Evolutionary conservation across 2,797 vertebrate species (phyloP), one percentile per base, ranked within the genome.

Genomic region (Alca torda): DNA sequence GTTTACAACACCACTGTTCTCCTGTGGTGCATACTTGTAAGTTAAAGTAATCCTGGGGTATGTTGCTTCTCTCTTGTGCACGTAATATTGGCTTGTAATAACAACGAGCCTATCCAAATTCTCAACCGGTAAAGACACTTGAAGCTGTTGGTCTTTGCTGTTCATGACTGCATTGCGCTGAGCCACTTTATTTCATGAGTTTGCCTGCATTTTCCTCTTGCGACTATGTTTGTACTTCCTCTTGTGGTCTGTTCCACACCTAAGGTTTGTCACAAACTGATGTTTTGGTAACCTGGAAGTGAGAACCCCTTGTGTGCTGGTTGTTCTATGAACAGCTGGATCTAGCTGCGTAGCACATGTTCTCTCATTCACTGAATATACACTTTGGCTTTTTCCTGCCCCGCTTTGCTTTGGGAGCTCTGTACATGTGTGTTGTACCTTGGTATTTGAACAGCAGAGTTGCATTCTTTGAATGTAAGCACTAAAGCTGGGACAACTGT

Each of bases 351-450:
- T 46, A 13, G 24, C 41, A 1, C 4, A 5, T 31, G 2, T 67
- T 92, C 2, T 93, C 2, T 7, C 1, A 2, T 46, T 67, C 23
- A 18, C 11, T 48, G 17, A 59, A 43, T 63, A 51, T 16, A 31
- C 3, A 3, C 4, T 69, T 76, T 39, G 19, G 19, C 45, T 37
- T 35, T 6, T 2, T 3, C 6, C 2, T 1, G 12, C 3, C 2
- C 9, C 1, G 0, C 23, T 69, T 84, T 79, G 21, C 33, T 85
- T 48, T 59, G 37, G 12, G 14, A 9, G 21, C 45, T 68, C 9
- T 70, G 1, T 50, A 9, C 51, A 6, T 56, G 14, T 76, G 28
- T 87, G 8, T 92, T 78, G 35, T 39, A 31, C 25, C 26, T 57
- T 35, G 31, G 10, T 63, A 45, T 68, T 91, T 74, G 51, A 84